Conservation (phyloP, 1,140 invertebrate species). For the Drosophila subpulchrella region DNA sequence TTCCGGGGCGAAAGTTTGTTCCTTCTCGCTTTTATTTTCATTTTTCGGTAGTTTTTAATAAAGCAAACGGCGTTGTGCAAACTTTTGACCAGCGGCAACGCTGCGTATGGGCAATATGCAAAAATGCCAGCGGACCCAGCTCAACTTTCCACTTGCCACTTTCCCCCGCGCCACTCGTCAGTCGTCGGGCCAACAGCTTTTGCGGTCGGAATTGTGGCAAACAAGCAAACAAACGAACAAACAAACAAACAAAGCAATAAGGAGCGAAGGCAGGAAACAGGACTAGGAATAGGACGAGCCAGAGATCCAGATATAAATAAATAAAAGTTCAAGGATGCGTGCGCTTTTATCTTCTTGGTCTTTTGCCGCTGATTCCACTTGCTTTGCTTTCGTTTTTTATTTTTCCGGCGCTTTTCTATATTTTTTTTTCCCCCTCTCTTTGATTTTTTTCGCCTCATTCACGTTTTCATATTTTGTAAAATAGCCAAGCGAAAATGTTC, state of each 20-base stretch:
- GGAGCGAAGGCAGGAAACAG: slow-evolving; percentile 48
- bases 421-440: slow-evolving; percentile 3
- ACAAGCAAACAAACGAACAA: slow-evolving; percentile 71
- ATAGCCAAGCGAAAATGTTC: slow-evolving; percentile 56
- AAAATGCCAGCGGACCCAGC: slow-evolving; percentile 64
- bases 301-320: slow-evolving; percentile 72
- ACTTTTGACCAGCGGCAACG: slow-evolving; percentile 71
- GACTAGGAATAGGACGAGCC: slow-evolving; percentile 14
- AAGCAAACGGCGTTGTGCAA: slow-evolving; percentile 75
- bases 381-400: slow-evolving; percentile 68
- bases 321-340: slow-evolving; percentile 83
- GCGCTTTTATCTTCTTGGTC: slow-evolving; percentile 76
- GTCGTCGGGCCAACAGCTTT: slow-evolving; percentile 50
- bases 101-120: slow-evolving; percentile 81
- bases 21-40: slow-evolving; percentile 38
- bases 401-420: slow-evolving; percentile 20
- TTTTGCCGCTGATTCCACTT: slow-evolving; percentile 69
- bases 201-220: slow-evolving; percentile 75
- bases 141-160: slow-evolving; percentile 9
- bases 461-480: slow-evolving; percentile 82
- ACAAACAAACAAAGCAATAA: slow-evolving; percentile 77
- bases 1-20: slow-evolving; percentile 66
- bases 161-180: not conserved
- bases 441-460: slow-evolving; percentile 44
- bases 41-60: slow-evolving; percentile 80